Evolutionary conservation across 2,888 invertebrate species (phyloP).

Genomic region (Apeira syringaria): DNA sequence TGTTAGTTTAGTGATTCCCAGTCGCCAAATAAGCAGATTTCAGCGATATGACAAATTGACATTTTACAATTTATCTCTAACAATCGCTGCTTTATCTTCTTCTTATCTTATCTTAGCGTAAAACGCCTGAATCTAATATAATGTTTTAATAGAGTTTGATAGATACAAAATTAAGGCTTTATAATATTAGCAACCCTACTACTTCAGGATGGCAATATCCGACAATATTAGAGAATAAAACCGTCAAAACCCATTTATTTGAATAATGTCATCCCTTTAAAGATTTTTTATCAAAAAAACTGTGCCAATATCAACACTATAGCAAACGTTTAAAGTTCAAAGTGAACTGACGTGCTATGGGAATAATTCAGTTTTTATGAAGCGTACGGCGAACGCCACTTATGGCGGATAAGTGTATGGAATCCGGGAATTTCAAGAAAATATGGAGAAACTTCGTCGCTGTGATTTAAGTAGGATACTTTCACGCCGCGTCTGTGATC

Average conservation of each 20-base stretch:
- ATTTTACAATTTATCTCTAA: no score
- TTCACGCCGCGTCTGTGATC: conserved; percentile 27
- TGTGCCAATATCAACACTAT: conserved; percentile 13
- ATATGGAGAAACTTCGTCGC: conserved; percentile 39
- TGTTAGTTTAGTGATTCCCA: no score
- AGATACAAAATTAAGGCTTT: no score
- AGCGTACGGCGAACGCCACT: conserved; percentile 55
- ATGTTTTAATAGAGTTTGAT: no score
- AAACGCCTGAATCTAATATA: no score
- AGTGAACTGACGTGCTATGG: neutral
- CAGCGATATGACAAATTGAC: no score
- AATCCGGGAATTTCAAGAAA: conserved; percentile 30
- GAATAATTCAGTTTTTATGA: conserved; percentile 44
- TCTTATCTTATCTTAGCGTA: no score
- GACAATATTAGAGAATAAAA: conserved; percentile 66
- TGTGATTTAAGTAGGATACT: conserved; percentile 40
- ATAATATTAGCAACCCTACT: no score
- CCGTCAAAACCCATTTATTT: conserved; percentile 73
- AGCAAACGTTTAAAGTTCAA: conserved; percentile 1
- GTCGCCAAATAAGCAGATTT: no score
- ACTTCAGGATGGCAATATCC: conserved; percentile 35
- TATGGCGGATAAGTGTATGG: conserved; percentile 40
- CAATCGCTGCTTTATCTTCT: no score
- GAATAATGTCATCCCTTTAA: conserved; percentile 55
- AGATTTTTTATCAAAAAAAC: conserved; percentile 23